These are phyloP conservation scores for Nemotelus nigrinus DNA, from an alignment of 2,888 invertebrate species.

Conservation along the genomic window DNA sequence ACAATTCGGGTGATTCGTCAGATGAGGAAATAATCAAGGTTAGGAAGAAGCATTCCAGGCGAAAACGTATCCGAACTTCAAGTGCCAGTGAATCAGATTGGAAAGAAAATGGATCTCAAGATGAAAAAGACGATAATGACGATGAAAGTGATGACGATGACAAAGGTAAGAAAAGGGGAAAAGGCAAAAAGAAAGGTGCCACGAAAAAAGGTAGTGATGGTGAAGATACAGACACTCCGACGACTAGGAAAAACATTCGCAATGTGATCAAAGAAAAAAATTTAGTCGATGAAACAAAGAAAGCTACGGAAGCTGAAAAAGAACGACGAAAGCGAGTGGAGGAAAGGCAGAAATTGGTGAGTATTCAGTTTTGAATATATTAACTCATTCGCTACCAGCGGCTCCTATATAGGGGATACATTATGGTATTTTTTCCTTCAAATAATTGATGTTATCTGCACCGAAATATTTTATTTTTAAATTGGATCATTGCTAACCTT, in stretches of 20 bases:
- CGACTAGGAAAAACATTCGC: constrained; percentile 70
- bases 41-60: constrained; percentile 16
- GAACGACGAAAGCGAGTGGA: constrained; percentile 87
- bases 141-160: constrained; percentile 43
- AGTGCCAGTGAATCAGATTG: constrained; percentile 53
- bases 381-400: too few relatives aligned
- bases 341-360: constrained; percentile 86
- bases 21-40: constrained; percentile 33
- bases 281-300: constrained; percentile 83
- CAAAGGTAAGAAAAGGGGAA: constrained; percentile 47
- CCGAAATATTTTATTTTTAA: too few relatives aligned
- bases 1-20: constrained; percentile 24
- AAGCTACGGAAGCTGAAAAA: constrained; percentile 89
- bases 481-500: too few relatives aligned
- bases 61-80: constrained; percentile 13
- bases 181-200: constrained; percentile 36
- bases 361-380: constrained; percentile 50
- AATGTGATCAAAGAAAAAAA: constrained; percentile 71
- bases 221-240: constrained; percentile 60
- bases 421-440: too few relatives aligned
- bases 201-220: constrained; percentile 53
- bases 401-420: too few relatives aligned
- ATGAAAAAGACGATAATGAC: constrained; percentile 53
- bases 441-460: too few relatives aligned
- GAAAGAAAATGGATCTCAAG: constrained; percentile 59